Evolutionary conservation across 2,888 invertebrate species (phyloP), one percentile per base, ranked within the genome.

Genomic region (Gasteruption jaculator): DNA sequence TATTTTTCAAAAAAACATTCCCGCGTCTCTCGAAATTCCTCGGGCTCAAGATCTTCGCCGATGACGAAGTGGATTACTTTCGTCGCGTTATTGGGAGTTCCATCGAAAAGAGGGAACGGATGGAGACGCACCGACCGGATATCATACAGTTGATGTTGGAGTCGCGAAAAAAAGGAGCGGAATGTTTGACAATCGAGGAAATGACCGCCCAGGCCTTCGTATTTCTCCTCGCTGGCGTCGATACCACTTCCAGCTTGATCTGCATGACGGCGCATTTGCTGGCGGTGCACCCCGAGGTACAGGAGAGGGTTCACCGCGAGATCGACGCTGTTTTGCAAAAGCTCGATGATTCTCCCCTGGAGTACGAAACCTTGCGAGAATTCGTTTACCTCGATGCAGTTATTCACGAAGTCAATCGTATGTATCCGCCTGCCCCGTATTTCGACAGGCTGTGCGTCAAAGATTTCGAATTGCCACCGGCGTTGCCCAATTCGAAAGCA

Each of bases 121-220:
- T 47, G 5, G 50, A 47, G 2, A 47, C 54, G 14, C 33, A 71
- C 5, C 58, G 78, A 44, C 74, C 74, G 0, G 79, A 79, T 48
- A 76, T 79, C 75, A 71, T 79, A 5, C 76, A 79, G 44, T 52
- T 78, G 5, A 54, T 79, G 20, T 68, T 78, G 69, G 74, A 78
- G 43, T 61, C 62, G 0, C 48, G 50, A 21, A 54, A 29, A 3
- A n/a, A n/a, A n/a, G n/a, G n/a, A n/a, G n/a, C n/a, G n/a, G n/a
- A n/a, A n/a, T n/a, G n/a, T n/a, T n/a, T n/a, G n/a, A n/a, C n/a
- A n/a, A n/a, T n/a, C n/a, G n/a, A n/a, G n/a, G n/a, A n/a, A n/a
- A n/a, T n/a, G n/a, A n/a, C n/a, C n/a, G n/a, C n/a, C n/a, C n/a
- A n/a, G n/a, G n/a, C n/a, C n/a, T n/a, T n/a, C n/a, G n/a, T n/a